phyloP scores from a whole-genome alignment of 1,140 invertebrate species.

The Papilio dardanus region DNA sequence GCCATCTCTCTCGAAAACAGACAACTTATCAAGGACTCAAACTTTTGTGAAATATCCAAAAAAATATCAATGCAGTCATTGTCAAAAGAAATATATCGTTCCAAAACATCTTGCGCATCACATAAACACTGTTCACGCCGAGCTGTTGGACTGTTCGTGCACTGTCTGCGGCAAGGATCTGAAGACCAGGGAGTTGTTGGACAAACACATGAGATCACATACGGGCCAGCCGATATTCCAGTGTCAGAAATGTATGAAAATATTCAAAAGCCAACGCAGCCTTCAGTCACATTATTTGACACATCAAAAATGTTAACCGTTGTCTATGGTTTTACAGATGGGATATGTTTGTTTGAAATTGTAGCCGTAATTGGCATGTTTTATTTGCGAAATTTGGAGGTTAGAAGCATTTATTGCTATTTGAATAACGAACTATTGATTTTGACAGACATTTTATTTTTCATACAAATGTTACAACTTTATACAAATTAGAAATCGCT shows the following conservation, averaged over 20 bases:
- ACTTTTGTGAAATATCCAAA: constrained; percentile 37
- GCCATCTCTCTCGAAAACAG: constrained; percentile 42
- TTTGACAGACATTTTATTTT: not conserved
- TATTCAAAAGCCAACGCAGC: constrained; percentile 52
- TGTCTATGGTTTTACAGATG: constrained; percentile 2
- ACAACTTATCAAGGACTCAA: constrained; percentile 32
- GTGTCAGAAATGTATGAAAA: constrained; percentile 52
- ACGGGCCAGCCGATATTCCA: constrained; percentile 52
- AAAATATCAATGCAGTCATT: constrained; percentile 51
- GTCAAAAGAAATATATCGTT: constrained; percentile 49
- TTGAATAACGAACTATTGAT: not conserved
- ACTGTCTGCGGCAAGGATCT: constrained; percentile 52
- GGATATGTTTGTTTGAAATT: constrained; percentile 6
- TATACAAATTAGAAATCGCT: not conserved
- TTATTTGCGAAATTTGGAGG: constrained; percentile 11
- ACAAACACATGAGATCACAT: constrained; percentile 50
- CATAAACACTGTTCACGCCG: constrained; percentile 44
- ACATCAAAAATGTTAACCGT: constrained; percentile 48
- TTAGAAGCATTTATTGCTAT: not conserved
- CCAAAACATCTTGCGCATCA: constrained; percentile 48
- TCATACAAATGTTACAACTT: not conserved
- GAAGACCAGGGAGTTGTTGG: constrained; percentile 49
- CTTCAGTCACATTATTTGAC: constrained; percentile 54
- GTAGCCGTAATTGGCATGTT: not conserved
- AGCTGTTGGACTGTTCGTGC: constrained; percentile 44